Evolutionary conservation across 2,888 invertebrate genomes (phyloP).

Genomic region (Dastarcus helophoroides): DNA sequence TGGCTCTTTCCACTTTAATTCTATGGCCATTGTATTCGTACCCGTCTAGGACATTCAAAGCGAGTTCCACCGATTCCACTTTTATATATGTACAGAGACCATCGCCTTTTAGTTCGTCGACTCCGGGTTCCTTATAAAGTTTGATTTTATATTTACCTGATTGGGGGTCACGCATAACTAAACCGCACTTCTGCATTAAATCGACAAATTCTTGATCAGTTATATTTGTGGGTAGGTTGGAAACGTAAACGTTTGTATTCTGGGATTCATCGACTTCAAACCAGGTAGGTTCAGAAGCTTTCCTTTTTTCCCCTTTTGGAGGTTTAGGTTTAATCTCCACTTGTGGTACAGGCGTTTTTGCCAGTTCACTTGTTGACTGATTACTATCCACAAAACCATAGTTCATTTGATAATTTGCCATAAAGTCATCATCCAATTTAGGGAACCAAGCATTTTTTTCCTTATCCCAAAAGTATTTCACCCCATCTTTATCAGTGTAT

Average conservation of each 20-base stretch:
- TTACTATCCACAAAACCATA: conserved; percentile 66
- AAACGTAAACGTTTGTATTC: conserved; percentile 94
- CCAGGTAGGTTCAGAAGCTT: conserved; percentile 57
- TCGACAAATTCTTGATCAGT: conserved; percentile 83
- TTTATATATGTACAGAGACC: conserved; percentile 93
- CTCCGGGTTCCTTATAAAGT: conserved; percentile 72
- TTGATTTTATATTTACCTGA: conserved; percentile 80
- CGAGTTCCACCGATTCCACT: conserved; percentile 88
- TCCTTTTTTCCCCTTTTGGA: conserved; percentile 36
- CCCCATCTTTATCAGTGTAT: conserved; percentile 79
- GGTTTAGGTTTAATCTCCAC: conserved; percentile 25
- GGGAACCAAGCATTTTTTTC: conserved; percentile 93
- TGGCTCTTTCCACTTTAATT: conserved; percentile 82
- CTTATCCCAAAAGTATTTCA: conserved; percentile 83
- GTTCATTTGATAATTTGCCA: conserved; percentile 91
- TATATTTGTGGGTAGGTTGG: conserved; percentile 78
- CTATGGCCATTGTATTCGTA: conserved; percentile 65
- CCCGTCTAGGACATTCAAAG: conserved; percentile 85
- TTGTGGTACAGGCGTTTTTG: conserved; percentile 17
- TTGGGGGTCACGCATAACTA: conserved; percentile 78
- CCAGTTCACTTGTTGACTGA: not conserved
- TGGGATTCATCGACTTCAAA: conserved; percentile 80
- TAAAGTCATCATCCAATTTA: conserved; percentile 91
- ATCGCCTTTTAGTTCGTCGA: conserved; percentile 85
- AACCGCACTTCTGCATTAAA: conserved; percentile 92